These are phyloP conservation scores for Carcina quercana DNA, from an alignment of 2,888 invertebrate genomes.

Conservation along the genomic window DNA sequence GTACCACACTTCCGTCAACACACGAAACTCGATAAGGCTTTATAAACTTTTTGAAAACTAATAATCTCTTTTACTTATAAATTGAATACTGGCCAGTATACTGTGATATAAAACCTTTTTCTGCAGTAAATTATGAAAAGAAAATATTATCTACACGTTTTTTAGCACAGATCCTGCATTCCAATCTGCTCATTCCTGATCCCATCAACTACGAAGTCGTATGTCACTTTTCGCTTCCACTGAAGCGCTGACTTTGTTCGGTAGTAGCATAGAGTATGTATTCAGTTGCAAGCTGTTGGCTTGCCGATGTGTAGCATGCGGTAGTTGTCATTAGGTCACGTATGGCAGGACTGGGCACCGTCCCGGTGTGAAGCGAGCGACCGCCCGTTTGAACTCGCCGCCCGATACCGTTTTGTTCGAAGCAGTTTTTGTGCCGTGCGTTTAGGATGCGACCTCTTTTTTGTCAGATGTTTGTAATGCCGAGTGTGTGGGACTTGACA, in stretches of 20 bases:
- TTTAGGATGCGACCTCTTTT: conserved; percentile 67
- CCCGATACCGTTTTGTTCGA: conserved; percentile 59
- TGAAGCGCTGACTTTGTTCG: conserved; percentile 15
- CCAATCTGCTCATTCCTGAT: conserved; percentile 31
- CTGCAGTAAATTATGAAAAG: too few relatives aligned
- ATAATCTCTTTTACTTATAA: too few relatives aligned
- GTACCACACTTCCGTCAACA: conserved; percentile 22
- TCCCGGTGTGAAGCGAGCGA: conserved; percentile 64
- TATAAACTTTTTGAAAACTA: too few relatives aligned
- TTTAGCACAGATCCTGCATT: conserved; percentile 42
- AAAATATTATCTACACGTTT: too few relatives aligned
- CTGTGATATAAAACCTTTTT: too few relatives aligned
- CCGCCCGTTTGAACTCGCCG: conserved; percentile 59
- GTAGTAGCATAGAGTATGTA: conserved; percentile 21
- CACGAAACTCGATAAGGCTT: background rate
- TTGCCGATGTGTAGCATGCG: conserved; percentile 24
- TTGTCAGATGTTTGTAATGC: conserved; percentile 67
- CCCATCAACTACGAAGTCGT: conserved; percentile 15
- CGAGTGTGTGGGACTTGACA: conserved; percentile 72
- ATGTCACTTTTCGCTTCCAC: conserved; percentile 7
- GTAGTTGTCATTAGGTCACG: conserved; percentile 61
- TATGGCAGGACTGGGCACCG: conserved; percentile 40
- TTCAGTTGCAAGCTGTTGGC: conserved; percentile 16
- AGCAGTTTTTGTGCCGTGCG: conserved; percentile 57
- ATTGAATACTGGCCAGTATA: too few relatives aligned